These are phyloP conservation scores for Microcaecilia unicolor DNA, from an alignment of 2,797 vertebrate species.

Conservation along the genomic window DNA sequence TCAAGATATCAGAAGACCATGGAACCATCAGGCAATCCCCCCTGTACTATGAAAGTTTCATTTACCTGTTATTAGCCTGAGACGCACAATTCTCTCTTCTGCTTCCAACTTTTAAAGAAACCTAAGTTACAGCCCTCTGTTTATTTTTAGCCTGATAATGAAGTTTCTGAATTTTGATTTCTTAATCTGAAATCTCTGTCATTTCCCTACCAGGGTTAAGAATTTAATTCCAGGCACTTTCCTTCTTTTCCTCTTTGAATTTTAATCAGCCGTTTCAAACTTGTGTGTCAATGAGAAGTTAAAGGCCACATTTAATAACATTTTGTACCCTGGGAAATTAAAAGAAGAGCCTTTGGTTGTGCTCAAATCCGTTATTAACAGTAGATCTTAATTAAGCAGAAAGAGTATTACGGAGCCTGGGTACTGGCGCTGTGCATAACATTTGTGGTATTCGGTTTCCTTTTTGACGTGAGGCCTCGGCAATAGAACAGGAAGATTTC, in stretches of 20 bases:
- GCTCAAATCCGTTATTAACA: constrained; percentile 49
- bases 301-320: constrained; percentile 59
- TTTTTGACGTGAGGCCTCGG: constrained; percentile 18
- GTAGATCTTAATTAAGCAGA: constrained; percentile 60
- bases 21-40: no score
- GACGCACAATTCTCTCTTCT: constrained; percentile 1
- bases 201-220: constrained; percentile 44
- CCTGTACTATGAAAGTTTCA: no score
- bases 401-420: constrained; percentile 5
- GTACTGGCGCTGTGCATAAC: constrained; percentile 6
- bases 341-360: constrained; percentile 31
- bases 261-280: constrained; percentile 52
- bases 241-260: constrained; percentile 39
- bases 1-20: no score
- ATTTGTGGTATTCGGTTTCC: constrained; percentile 26
- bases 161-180: constrained; percentile 36
- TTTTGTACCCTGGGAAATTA: constrained; percentile 59
- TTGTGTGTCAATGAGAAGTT: constrained; percentile 39
- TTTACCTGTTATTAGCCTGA: background rate
- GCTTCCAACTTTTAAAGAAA: constrained; percentile 14
- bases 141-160: constrained; percentile 20
- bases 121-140: constrained; percentile 9
- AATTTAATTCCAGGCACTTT: constrained; percentile 40
- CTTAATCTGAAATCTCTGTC: constrained; percentile 29
- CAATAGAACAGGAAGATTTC: constrained; percentile 17